Base-by-base conservation (phyloP, 2,797 vertebrate species). In the Peromyscus aztecus region DNA sequence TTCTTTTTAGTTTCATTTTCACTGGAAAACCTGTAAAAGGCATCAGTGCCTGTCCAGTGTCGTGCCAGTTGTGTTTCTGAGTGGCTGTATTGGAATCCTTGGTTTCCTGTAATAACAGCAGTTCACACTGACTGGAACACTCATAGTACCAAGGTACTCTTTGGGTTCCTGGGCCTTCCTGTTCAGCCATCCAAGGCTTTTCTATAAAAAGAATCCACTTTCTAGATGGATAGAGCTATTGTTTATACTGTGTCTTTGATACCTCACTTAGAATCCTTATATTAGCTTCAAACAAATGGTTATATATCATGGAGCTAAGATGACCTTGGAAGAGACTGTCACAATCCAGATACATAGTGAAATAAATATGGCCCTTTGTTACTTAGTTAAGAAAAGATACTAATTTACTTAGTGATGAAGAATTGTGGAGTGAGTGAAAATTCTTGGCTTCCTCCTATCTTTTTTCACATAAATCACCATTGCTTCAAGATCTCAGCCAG, bases 401-500 rank as follows among this genome's bases (percentile, higher is more conserved):
- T 95, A 27, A 89, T 92, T 90, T 97, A 86, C 92, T 92, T 96
- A 82, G 40, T 61, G 52, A 89, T 43, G 23, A 8, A 65, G 17
- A 17, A 31, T 59, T 93, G 16, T 67, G 85, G 34, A 92, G 9
- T 52, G 13, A 77, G 9, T 52, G 7, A 67, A 94, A 93, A 82
- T 89, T 88, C 27, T 85, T 96, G 76, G 31, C 59, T 95, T 96
- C 19, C 34, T 91, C 19, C 49, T 29, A 55, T 19, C 83, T 94
- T 91, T 78, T 95, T 91, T 95, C 8, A 52, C 19, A 69, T 75
- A 85, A 97, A 86, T 96, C 57, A 86, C 16, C 24, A 65, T 81
- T n/a, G 43, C 40, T 94, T 82, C 75, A 95, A 69, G 75, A 95
- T 90, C 69, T 76, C 27, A 81, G 21, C 6, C 71, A 92, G 14